Base-by-base conservation (phyloP, 2,888 invertebrate genomes). In the Conistra vaccinii region DNA sequence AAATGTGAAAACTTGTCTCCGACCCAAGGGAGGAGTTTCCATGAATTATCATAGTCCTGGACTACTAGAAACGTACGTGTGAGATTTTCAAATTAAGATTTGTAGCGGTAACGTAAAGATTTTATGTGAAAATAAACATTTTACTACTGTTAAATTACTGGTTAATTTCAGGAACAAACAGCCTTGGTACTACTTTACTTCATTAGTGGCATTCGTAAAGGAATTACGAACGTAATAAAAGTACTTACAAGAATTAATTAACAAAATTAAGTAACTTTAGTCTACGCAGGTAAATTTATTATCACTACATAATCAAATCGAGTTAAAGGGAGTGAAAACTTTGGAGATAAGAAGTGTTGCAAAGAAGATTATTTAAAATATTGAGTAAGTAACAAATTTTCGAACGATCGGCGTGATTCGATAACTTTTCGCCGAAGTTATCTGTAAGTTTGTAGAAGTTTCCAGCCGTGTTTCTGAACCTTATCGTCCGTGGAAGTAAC, bases 401-500 rank as follows among this genome's bases (percentile, higher is more conserved):
- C 93, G 92, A 94, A 92, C 94, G 95, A 95, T 95, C 93, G 94
- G 91, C 94, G 93, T 93, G 95, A 95, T 96, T 95, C 94, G 92
- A 92, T 94, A 95, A 95, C 93, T 94, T 94, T 92, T 89, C 89
- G 81, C 85, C 88, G 77, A 95, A 95, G 94, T 95, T 95, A 87
- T 91, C 89, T 87, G 90, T 90, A 92, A 95, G 92, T 94, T 93
- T 90, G 86, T 85, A 63, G 79, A 93, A 95, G 92, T 94, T 95
- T 89, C 89, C 91, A 91, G 90, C 91, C 93, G 92, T 95, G 95
- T 94, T 94, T 93, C 93, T 91, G 91, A 92, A 93, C 93, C 93
- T 96, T 96, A 96, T 95, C 96, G 93, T 91, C 93, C 91, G 92
- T 92, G 90, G 93, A 94, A 95, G 95, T 95, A 95, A 94, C 95